Evolutionary conservation across 2,113 vertebrate genomes (phyloP).

Genomic region (Ammospiza caudacuta): DNA sequence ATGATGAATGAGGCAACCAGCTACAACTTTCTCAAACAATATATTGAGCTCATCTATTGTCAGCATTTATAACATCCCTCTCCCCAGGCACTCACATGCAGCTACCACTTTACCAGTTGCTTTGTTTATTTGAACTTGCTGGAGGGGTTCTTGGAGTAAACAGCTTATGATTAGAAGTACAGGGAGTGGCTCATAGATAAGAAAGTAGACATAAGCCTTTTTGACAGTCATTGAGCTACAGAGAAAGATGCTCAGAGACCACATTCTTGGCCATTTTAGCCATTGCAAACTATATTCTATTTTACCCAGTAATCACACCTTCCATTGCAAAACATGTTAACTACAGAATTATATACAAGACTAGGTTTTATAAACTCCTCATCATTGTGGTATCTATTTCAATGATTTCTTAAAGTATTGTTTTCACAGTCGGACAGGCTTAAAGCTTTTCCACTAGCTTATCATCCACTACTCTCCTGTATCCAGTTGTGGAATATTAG

Average conservation of each 20-base stretch:
- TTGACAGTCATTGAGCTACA: neutral
- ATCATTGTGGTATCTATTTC: neutral
- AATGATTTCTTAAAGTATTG: neutral
- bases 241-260: neutral
- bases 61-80: neutral
- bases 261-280: neutral
- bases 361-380: neutral
- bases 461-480: neutral
- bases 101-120: neutral
- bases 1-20: slow-evolving; percentile 61
- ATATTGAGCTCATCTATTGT: slow-evolving; percentile 31
- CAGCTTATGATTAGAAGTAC: neutral
- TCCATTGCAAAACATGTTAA: neutral
- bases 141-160: neutral
- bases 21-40: slow-evolving; percentile 56
- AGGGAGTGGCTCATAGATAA: neutral
- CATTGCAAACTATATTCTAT: neutral
- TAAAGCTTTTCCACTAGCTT: neutral
- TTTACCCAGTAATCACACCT: neutral
- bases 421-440: neutral
- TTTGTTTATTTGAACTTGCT: slow-evolving; percentile 17
- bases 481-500: neutral
- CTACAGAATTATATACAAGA: neutral
- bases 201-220: neutral
- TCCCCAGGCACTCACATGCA: neutral